Percentiles rank a stretch among this genome's conserved stretches.
phyloP scores from a whole-genome alignment of 1,140 invertebrate species.

The Camponotus floridanus region DNA sequence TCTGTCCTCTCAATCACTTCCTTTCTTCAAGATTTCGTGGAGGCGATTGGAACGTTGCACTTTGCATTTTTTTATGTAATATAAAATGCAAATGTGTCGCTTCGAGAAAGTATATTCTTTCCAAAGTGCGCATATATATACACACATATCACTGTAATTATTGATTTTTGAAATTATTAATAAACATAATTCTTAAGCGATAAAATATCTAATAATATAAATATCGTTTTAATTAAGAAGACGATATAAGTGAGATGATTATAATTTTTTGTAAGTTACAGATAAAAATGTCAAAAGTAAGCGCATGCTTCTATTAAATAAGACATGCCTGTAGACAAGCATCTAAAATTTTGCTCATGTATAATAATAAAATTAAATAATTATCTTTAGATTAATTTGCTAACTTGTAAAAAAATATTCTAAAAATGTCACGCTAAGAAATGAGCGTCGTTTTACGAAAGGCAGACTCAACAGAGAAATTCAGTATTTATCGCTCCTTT shows the following conservation, averaged over 20 bases:
- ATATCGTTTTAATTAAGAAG: neutral
- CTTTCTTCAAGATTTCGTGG: neutral
- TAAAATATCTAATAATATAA: neutral
- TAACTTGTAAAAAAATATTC: neutral
- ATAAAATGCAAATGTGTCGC: neutral
- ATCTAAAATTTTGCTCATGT: neutral
- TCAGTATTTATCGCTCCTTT: slow-evolving; percentile 9
- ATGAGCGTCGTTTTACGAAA: neutral
- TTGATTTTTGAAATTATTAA: neutral
- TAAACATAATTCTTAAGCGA: neutral
- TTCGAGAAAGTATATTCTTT: neutral
- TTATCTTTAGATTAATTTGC: slow-evolving; percentile 8
- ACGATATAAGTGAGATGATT: no score
- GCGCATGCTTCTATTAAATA: neutral
- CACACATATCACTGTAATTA: neutral
- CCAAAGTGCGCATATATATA: no score
- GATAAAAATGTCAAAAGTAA: no score
- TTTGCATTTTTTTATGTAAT: neutral
- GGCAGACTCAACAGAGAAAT: neutral
- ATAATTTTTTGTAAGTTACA: no score
- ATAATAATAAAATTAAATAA: slow-evolving; percentile 3
- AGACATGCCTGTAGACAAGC: neutral
- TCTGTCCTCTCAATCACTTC: slow-evolving; percentile 47
- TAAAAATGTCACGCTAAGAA: neutral
- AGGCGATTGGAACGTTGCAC: neutral